Evolutionary conservation across 2,113 vertebrate species (phyloP).

Genomic region (Oncorhynchus keta): DNA sequence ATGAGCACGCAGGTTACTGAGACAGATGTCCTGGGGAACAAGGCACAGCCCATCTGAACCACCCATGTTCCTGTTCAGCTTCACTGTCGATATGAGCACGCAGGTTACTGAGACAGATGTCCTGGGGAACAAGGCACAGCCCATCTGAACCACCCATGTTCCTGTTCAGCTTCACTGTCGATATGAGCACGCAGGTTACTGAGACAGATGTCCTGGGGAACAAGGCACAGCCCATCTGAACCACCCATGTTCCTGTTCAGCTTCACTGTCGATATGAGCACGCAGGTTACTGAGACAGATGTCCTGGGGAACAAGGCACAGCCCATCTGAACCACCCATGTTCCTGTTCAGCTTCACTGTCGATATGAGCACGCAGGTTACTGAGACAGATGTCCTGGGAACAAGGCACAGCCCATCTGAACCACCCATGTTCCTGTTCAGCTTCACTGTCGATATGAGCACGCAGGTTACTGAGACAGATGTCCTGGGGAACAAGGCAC

Average conservation of each 20-base stretch:
- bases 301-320: neutral
- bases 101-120: too few relatives aligned
- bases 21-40: neutral
- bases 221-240: neutral
- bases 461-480: neutral
- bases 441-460: neutral
- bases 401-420: too few relatives aligned
- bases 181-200: neutral
- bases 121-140: too few relatives aligned
- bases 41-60: neutral
- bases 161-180: too few relatives aligned
- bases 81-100: too few relatives aligned
- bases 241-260: neutral
- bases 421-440: too few relatives aligned
- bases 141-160: too few relatives aligned
- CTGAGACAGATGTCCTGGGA: too few relatives aligned
- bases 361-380: too few relatives aligned
- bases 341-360: too few relatives aligned
- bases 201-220: neutral
- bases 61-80: too few relatives aligned
- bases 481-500: neutral
- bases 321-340: neutral
- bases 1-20: neutral
- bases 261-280: neutral
- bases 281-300: neutral